Conservation (phyloP, 2,113 vertebrate genomes). For the Aptenodytes patagonicus region DNA sequence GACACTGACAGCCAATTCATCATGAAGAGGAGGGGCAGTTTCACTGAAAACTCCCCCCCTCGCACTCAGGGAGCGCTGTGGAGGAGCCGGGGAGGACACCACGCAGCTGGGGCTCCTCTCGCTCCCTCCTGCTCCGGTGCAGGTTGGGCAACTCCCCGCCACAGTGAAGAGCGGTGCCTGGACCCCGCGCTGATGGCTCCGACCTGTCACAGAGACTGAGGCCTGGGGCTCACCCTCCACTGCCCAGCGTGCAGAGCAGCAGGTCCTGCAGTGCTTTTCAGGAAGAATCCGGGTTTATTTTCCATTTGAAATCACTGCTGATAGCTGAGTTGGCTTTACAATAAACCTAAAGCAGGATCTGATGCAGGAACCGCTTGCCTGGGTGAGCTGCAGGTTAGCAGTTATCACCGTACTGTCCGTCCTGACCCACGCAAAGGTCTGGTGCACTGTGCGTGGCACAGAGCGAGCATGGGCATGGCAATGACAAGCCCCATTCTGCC, state of each 20-base stretch:
- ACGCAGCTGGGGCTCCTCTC: not conserved
- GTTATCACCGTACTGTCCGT: not conserved
- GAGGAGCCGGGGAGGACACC: not conserved
- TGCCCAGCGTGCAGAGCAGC: accelerated
- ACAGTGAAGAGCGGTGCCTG: not conserved
- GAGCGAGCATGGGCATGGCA: accelerated
- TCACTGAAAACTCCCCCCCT: no score
- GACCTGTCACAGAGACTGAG: not conserved
- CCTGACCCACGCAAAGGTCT: not conserved
- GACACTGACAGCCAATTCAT: not conserved
- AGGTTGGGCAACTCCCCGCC: not conserved
- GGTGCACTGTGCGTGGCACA: accelerated
- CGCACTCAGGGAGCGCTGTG: not conserved
- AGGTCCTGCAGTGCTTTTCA: not conserved
- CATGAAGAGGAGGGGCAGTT: not conserved
- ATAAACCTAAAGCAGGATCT: not conserved
- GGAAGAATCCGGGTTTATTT: not conserved
- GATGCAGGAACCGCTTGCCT: not conserved
- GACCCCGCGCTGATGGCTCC: not conserved
- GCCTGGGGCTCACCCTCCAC: not conserved
- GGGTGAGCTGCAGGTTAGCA: not conserved
- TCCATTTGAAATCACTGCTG: not conserved
- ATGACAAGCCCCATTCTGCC: not conserved
- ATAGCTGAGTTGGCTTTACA: not conserved
- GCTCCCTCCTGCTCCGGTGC: not conserved